Conservation (phyloP, 2,113 vertebrate species). For the Grus americana region DNA sequence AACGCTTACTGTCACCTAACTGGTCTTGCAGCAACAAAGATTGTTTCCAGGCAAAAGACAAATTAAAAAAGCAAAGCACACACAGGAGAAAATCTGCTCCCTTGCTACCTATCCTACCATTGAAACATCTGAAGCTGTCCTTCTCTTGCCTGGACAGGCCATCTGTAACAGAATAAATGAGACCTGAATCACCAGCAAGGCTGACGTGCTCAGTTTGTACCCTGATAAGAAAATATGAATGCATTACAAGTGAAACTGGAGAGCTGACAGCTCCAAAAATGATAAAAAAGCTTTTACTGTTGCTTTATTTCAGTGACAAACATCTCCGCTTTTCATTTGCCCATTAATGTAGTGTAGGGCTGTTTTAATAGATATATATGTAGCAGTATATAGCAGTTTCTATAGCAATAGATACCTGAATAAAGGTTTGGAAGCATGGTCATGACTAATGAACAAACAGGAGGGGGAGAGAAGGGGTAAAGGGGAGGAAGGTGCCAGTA, state of each 20-base stretch:
- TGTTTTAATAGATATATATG: neutral
- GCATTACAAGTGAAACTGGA: neutral
- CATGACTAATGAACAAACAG: neutral
- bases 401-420: neutral
- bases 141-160: neutral
- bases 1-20: neutral
- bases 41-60: neutral
- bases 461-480: neutral
- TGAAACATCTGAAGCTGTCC: neutral
- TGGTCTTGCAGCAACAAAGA: neutral
- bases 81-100: neutral
- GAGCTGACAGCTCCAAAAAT: neutral
- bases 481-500: neutral
- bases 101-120: neutral
- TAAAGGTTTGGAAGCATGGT: neutral
- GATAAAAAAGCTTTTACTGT: accelerated
- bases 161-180: neutral
- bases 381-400: neutral
- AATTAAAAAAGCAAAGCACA: neutral
- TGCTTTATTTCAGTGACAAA: neutral
- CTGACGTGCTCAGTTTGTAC: neutral
- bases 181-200: neutral
- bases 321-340: neutral
- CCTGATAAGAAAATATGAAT: neutral
- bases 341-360: neutral